Conservation (phyloP, 2,888 invertebrate species). For the Acanthacorydalis orientalis region DNA sequence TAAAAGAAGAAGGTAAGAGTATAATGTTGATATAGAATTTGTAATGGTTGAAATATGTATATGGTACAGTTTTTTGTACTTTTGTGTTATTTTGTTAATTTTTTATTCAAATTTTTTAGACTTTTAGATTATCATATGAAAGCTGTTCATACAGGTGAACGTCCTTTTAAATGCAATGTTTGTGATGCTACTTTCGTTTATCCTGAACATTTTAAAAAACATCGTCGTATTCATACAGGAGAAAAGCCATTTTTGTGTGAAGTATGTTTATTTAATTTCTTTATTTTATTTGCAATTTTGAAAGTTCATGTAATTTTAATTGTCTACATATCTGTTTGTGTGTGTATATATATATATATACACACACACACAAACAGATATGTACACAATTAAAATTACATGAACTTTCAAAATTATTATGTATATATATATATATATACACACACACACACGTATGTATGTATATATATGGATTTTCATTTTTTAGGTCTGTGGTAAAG, state of each 20-base stretch:
- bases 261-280: constrained; percentile 22
- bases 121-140: constrained; percentile 67
- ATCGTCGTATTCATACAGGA: constrained; percentile 60
- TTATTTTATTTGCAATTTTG: not conserved
- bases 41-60: not conserved
- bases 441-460: too few relatives aligned
- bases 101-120: constrained; percentile 21
- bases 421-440: too few relatives aligned
- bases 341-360: too few relatives aligned
- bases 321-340: too few relatives aligned
- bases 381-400: not conserved
- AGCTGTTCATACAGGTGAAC: constrained; percentile 63
- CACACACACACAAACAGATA: too few relatives aligned
- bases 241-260: constrained; percentile 59
- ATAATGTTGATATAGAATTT: not conserved
- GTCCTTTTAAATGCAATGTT: constrained; percentile 54
- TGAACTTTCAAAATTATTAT: too few relatives aligned
- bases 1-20: constrained; percentile 37
- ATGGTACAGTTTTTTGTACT: not conserved
- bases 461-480: constrained; percentile 9
- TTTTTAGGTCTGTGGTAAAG: constrained; percentile 57
- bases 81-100: not conserved
- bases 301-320: too few relatives aligned
- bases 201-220: constrained; percentile 69
- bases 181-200: constrained; percentile 70